Conservation (phyloP, 2,888 invertebrate species). For the Onthophagus sagittarius region DNA sequence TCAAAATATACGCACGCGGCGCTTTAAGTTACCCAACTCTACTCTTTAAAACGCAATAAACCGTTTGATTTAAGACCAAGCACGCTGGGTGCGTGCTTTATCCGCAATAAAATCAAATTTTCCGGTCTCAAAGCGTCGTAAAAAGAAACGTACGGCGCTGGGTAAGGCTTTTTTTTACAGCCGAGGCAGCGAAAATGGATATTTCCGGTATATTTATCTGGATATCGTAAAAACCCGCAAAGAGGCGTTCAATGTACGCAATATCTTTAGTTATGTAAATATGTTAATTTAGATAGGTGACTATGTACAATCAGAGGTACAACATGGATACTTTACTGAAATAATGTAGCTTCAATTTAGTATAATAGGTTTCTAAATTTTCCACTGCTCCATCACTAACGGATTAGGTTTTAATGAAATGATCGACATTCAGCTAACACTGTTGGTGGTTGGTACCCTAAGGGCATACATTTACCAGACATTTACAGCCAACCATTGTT, state of each 20-base stretch:
- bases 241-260: background rate
- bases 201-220: background rate
- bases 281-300: background rate
- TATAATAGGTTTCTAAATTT: too few relatives aligned
- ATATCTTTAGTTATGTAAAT: background rate
- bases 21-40: background rate
- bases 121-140: background rate
- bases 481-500: background rate
- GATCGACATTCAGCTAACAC: background rate
- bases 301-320: too few relatives aligned
- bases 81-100: background rate
- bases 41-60: background rate
- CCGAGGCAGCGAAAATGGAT: background rate
- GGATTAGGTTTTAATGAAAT: background rate
- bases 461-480: background rate
- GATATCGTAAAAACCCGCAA: background rate
- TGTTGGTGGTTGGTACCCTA: background rate
- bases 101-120: background rate
- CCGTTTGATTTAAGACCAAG: background rate
- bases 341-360: too few relatives aligned
- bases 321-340: too few relatives aligned
- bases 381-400: background rate
- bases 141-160: background rate
- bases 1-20: background rate
- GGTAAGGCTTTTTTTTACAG: background rate